Evolutionary conservation across 2,797 vertebrate genomes (phyloP).

Genomic region (Rousettus madagascariensis): DNA sequence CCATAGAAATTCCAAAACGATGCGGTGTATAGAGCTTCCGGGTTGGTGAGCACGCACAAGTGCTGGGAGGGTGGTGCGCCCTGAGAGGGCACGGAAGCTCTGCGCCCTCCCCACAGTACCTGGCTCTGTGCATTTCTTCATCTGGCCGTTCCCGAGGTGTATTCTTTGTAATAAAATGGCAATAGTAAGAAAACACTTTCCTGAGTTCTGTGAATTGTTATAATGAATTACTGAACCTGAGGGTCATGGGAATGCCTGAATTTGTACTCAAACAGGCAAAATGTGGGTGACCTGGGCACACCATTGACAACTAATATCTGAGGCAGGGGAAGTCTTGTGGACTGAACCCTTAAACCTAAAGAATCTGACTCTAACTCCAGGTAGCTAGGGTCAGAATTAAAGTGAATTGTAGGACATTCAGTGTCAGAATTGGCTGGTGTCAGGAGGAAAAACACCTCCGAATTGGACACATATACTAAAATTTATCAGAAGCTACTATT

Average conservation of each 20-base stretch:
- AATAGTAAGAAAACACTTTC: not conserved
- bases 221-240: not conserved
- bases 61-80: not conserved
- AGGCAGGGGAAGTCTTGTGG: not conserved
- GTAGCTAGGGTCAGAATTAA: not conserved
- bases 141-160: not conserved
- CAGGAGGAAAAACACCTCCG: not conserved
- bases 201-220: not conserved
- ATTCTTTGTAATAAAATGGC: not conserved
- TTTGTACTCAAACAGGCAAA: not conserved
- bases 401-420: not conserved
- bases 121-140: not conserved
- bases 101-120: not conserved
- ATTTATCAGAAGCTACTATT: not conserved
- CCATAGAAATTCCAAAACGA: not conserved
- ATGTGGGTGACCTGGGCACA: not conserved
- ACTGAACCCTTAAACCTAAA: not conserved
- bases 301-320: not conserved
- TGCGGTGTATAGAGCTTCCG: not conserved
- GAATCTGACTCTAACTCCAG: not conserved
- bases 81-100: not conserved
- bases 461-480: not conserved
- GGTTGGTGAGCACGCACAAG: not conserved
- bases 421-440: not conserved
- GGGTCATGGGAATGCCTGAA: not conserved